phyloP scores from a whole-genome alignment of 2,113 vertebrate genomes.

The Bucco capensis region DNA sequence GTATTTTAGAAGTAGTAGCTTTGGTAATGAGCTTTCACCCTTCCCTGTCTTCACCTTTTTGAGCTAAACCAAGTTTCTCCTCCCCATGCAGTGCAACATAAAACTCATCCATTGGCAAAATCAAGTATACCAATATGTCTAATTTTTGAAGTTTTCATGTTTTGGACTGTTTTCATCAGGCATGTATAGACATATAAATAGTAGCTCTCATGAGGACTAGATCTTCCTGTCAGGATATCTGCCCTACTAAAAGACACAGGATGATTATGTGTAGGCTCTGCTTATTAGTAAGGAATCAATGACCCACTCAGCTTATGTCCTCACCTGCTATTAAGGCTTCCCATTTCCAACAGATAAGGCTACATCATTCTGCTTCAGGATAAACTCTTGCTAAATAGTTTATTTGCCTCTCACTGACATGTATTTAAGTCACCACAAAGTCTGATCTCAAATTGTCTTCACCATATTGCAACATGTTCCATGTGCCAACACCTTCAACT shows the following conservation, averaged over 20 bases:
- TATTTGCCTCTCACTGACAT: neutral
- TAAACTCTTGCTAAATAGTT: neutral
- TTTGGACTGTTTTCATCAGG: neutral
- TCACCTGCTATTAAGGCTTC: neutral
- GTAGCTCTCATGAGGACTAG: neutral
- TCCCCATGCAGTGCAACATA: neutral
- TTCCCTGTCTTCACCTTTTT: neutral
- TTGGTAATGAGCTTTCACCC: neutral
- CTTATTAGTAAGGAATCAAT: neutral
- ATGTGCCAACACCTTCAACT: neutral
- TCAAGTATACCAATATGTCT: neutral
- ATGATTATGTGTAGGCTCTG: neutral
- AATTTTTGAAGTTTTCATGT: neutral
- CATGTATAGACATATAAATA: neutral
- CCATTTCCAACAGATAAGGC: neutral
- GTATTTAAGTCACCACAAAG: neutral
- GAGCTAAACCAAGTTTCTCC: neutral
- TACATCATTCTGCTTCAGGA: neutral
- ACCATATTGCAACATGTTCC: neutral
- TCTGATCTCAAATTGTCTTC: neutral
- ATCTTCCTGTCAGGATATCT: neutral
- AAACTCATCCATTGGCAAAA: neutral
- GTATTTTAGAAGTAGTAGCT: neutral
- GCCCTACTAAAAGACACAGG: neutral
- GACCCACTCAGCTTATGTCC: neutral